These are phyloP conservation scores for Galerucella nymphaeae DNA, from an alignment of 2,888 invertebrate genomes.

Conservation along the genomic window DNA sequence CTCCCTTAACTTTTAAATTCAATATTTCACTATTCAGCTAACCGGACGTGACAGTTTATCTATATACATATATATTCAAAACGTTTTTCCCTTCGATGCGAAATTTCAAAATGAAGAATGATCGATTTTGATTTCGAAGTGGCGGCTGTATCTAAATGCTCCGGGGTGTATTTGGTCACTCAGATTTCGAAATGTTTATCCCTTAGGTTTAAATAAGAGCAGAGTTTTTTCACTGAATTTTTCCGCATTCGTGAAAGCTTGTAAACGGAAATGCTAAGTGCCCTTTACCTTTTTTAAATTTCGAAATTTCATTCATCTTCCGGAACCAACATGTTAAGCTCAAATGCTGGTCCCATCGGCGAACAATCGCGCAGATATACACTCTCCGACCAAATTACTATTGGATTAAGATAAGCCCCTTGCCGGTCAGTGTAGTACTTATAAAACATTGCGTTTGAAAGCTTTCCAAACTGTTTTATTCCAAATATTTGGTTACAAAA, in stretches of 20 bases:
- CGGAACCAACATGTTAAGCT: no score
- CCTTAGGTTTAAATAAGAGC: constrained; percentile 22
- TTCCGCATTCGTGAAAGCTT: background rate
- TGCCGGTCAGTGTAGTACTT: no score
- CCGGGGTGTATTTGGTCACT: constrained; percentile 49
- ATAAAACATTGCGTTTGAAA: no score
- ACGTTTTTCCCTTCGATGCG: constrained; percentile 10
- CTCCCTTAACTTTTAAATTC: constrained; percentile 40
- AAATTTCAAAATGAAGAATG: constrained; percentile 44
- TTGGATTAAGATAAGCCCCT: no score
- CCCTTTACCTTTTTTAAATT: no score
- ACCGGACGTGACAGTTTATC: constrained; percentile 42
- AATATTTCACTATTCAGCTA: constrained; percentile 38
- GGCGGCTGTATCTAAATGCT: constrained; percentile 35
- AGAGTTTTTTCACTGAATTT: constrained; percentile 20
- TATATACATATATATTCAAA: constrained; percentile 23
- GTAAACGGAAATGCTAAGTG: no score
- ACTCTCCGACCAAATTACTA: no score
- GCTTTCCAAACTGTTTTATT: no score
- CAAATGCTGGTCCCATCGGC: no score
- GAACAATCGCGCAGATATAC: no score
- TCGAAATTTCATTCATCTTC: no score
- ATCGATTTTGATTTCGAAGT: constrained; percentile 42
- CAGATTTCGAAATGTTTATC: constrained; percentile 43
- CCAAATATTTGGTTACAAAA: no score